Evolutionary conservation across 2,113 vertebrate species (phyloP).

Genomic region (Hydrochoerus hydrochaeris): DNA sequence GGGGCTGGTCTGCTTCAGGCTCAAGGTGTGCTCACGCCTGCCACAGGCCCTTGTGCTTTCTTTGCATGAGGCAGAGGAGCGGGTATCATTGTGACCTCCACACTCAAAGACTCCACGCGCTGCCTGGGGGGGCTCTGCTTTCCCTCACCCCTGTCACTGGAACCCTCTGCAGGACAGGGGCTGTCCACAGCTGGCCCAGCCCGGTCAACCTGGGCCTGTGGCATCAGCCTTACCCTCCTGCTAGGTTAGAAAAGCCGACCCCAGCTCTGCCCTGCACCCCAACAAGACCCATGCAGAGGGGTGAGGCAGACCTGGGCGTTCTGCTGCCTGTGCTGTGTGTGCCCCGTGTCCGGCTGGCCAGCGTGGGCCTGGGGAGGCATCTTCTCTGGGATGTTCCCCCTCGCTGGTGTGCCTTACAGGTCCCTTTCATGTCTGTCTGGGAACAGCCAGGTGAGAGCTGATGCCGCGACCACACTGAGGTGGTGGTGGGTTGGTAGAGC

Average conservation of each 20-base stretch:
- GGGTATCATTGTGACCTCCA: accelerated
- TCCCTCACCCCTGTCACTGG: neutral
- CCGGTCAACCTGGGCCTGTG: accelerated
- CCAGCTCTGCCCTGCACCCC: neutral
- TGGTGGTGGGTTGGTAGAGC: neutral
- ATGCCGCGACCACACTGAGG: accelerated
- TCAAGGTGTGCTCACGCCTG: constrained; percentile 91
- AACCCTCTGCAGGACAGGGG: neutral
- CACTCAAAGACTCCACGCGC: neutral
- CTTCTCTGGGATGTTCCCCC: neutral
- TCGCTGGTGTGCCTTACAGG: accelerated
- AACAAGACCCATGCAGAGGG: neutral
- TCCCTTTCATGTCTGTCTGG: neutral
- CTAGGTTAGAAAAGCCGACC: neutral
- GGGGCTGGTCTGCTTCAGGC: constrained; percentile 96
- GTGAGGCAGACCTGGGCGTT: accelerated
- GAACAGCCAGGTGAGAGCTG: neutral
- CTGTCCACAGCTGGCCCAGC: accelerated
- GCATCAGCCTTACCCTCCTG: neutral
- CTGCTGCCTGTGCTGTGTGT: neutral
- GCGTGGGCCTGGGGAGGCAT: too few relatives aligned
- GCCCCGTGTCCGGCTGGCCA: neutral
- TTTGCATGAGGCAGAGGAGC: neutral
- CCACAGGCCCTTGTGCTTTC: neutral
- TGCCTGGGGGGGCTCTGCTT: neutral